Percentiles rank a stretch among this genome's conserved stretches.
phyloP scores from a whole-genome alignment of 2,888 invertebrate genomes.

The Noctua fimbriata region DNA sequence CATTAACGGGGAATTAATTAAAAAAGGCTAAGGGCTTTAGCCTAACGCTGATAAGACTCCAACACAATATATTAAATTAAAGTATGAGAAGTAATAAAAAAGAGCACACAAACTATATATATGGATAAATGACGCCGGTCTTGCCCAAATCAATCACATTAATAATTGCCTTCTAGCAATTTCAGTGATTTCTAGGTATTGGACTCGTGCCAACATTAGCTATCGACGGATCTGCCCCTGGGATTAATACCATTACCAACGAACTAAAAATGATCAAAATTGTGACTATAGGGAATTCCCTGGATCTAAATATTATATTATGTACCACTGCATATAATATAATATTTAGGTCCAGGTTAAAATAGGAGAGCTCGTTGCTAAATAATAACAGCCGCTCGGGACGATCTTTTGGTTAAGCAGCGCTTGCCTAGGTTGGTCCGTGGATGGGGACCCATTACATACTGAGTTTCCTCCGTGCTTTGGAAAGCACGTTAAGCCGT shows the following conservation, averaged over 20 bases:
- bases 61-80: constrained; percentile 20
- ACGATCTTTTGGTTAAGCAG: not conserved
- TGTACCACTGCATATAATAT: not conserved
- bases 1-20: constrained; percentile 8
- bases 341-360: not conserved
- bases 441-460: too few relatives aligned
- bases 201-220: constrained; percentile 38
- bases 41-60: not conserved
- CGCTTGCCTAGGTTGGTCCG: too few relatives aligned
- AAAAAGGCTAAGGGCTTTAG: not conserved
- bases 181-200: constrained; percentile 16
- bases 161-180: constrained; percentile 17
- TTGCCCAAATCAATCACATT: constrained; percentile 22
- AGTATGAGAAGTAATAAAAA: not conserved
- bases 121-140: not conserved
- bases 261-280: constrained; percentile 25
- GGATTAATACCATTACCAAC: constrained; percentile 24
- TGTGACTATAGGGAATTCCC: not conserved
- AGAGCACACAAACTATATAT: not conserved
- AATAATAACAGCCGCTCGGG: not conserved
- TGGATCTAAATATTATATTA: not conserved
- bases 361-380: not conserved
- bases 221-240: constrained; percentile 2
- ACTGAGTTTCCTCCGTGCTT: too few relatives aligned
- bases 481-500: too few relatives aligned